Evolutionary conservation across 2,113 vertebrate species (phyloP).

Genomic region (human (Homo sapiens)): GRCh38 chr3:134541001-134541500

Average conservation of each 20-base stretch:
- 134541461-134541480: not conserved
- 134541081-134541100: not conserved
- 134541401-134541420: not conserved
- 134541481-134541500: not conserved
- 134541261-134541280: not conserved
- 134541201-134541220: not conserved
- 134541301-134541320: not conserved
- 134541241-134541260: not conserved
- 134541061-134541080: too few relatives aligned
- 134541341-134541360: not conserved
- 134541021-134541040: too few relatives aligned
- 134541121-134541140: not conserved
- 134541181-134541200: not conserved
- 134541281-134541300: not conserved
- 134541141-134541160: not conserved
- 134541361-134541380: not conserved
- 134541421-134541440: conserved; percentile 16
- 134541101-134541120: not conserved
- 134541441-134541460: conserved; percentile 32
- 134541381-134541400: not conserved
- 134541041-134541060: too few relatives aligned
- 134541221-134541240: not conserved
- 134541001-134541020: too few relatives aligned
- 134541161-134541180: not conserved
- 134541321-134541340: conserved; percentile 36